Base-by-base conservation (phyloP, 2,797 vertebrate genomes). In the Adelosebastes latens region DNA sequence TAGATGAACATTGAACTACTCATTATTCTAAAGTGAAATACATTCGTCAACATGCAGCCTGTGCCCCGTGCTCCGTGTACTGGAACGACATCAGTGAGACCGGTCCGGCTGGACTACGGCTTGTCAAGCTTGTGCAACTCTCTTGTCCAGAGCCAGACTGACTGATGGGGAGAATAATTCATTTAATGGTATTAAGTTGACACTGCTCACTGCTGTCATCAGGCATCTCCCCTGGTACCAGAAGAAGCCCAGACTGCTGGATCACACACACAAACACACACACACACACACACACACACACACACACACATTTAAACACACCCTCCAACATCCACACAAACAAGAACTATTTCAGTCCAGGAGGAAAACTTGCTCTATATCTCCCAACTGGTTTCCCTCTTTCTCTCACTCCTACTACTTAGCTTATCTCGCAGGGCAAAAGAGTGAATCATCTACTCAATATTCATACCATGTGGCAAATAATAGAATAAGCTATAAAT, bases 151-250 rank as follows among this genome's bases (percentile, higher is more conserved):
- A 77, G 80, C 69, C 82, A 85, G 81, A 82, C 89, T 90, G 92
- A 92, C 80, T 88, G 90, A 92, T 92, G 78, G 74, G 75, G 63
- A 79, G 84, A 90, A 90, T 92, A 91, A 94, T 90, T 92, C 42
- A 89, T 90, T 67, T 91, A 89, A 91, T 92, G 78, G 75, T 73
- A 83, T 89, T 83, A 79, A 59, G 77, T 82, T 92, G 89, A 93
- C 88, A 88, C 65, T 13, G 62, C 86, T 84, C 80, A 36, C 63
- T 55, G 77, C 82, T 90, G 91, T 92, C 92, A 92, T 87, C 87
- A 59, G 77, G 75, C 59, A 16, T 78, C 79, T 81, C 67, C 69
- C 74, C 39, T 74, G 82, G 46, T 70, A 86, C 74, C 77, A 81
- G 75, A 79, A 55, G 59, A 58, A 32, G 58, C 53, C 53, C 70